These are phyloP conservation scores for Bos javanicus DNA, from an alignment of 2,113 vertebrate species.

Conservation along the genomic window DNA sequence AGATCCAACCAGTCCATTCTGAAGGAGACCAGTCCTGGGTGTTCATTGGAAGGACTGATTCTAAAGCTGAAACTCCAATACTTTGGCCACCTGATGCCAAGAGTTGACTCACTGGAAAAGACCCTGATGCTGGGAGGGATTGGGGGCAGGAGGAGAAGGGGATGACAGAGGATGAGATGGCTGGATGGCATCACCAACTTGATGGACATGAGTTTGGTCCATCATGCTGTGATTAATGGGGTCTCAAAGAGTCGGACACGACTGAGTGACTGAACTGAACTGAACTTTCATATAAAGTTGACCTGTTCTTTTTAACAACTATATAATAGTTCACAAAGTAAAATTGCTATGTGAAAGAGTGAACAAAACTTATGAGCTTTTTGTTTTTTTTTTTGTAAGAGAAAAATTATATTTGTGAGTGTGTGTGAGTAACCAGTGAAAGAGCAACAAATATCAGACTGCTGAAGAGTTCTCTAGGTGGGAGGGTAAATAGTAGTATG, in stretches of 20 bases:
- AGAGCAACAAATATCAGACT: not conserved
- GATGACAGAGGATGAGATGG: too few species aligned
- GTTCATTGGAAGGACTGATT: too few species aligned
- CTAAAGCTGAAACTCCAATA: not conserved
- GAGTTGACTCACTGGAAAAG: not conserved
- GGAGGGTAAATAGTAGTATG: not conserved
- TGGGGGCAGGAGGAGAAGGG: not conserved
- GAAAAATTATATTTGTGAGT: not conserved
- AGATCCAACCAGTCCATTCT: too few species aligned
- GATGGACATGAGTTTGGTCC: too few species aligned
- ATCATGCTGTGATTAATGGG: too few species aligned
- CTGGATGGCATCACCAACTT: too few species aligned
- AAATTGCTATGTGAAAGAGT: not conserved
- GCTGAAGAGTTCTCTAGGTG: not conserved
- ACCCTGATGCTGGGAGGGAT: not conserved
- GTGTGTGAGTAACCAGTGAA: not conserved
- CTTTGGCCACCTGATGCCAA: not conserved
- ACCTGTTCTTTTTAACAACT: not conserved
- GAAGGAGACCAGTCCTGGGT: too few species aligned
- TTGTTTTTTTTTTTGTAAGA: not conserved
- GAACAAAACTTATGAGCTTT: not conserved
- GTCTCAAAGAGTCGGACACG: fast-evolving
- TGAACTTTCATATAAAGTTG: not conserved
- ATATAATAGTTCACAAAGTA: not conserved
- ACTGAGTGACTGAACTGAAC: not conserved